These are phyloP conservation scores for Apotomis capreana DNA, from an alignment of 2,888 invertebrate genomes.

Conservation along the genomic window DNA sequence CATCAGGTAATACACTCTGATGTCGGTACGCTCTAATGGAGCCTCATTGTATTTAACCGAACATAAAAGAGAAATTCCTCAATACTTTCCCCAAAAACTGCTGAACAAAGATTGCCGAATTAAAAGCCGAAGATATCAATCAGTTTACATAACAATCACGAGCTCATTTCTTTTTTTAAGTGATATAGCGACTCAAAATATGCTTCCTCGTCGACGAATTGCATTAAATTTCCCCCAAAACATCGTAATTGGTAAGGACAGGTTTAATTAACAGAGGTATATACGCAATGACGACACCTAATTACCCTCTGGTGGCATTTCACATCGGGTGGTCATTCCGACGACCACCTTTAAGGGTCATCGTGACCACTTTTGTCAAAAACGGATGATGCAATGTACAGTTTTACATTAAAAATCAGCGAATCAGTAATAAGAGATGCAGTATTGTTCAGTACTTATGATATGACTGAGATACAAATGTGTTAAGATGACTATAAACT, in stretches of 20 bases:
- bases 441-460: background rate
- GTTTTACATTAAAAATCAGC: background rate
- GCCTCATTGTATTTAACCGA: slow-evolving; percentile 2
- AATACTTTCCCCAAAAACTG: slow-evolving; percentile 14
- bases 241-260: slow-evolving; percentile 31
- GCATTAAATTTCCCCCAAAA: slow-evolving; percentile 36
- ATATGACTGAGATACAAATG: background rate
- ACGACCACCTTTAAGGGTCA: slow-evolving; percentile 13
- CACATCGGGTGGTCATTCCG: slow-evolving; percentile 9
- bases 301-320: slow-evolving; percentile 26
- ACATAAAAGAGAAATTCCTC: slow-evolving; percentile 17
- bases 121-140: slow-evolving; percentile 27
- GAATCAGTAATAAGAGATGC: background rate
- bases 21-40: slow-evolving; percentile 16
- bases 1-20: background rate
- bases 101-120: slow-evolving; percentile 9
- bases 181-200: slow-evolving; percentile 11
- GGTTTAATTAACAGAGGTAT: slow-evolving; percentile 36
- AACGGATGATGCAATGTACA: slow-evolving; percentile 9
- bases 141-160: slow-evolving; percentile 28
- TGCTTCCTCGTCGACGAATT: slow-evolving; percentile 7
- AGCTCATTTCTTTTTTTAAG: slow-evolving; percentile 3
- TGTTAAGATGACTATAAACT: background rate
- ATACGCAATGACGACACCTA: slow-evolving; percentile 22
- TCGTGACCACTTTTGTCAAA: slow-evolving; percentile 18